Percentiles rank a stretch among this genome's conserved stretches.
phyloP scores from a whole-genome alignment of 92 coral and sea anemone species.

The Montipora capitata region DNA sequence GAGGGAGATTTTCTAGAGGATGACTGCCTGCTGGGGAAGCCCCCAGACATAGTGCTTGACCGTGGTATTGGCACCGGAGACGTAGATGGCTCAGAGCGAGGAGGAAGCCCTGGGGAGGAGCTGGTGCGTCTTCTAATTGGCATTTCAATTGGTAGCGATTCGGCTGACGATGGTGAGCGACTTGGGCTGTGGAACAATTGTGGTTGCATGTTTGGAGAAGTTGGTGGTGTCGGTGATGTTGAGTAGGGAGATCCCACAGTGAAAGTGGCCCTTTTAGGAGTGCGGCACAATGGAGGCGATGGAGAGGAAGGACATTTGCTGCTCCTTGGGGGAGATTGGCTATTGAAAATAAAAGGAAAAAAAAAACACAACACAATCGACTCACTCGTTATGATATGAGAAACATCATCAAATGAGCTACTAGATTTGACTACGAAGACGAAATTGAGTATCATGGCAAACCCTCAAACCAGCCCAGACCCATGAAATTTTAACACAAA shows the following conservation, averaged over 20 bases:
- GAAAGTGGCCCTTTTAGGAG: constrained; percentile 91
- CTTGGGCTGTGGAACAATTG: constrained; percentile 62
- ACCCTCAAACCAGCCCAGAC: too few species aligned
- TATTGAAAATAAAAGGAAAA: constrained; percentile 23
- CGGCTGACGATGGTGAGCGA: constrained; percentile 57
- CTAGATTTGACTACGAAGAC: not conserved
- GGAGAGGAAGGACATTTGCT: constrained; percentile 66
- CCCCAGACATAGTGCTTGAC: constrained; percentile 18
- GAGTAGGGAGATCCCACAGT: constrained; percentile 88
- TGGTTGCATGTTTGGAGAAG: constrained; percentile 81
- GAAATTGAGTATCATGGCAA: not conserved
- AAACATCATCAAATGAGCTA: not conserved
- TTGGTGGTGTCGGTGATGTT: constrained; percentile 73
- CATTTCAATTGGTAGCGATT: constrained; percentile 60
- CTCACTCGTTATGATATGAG: too few species aligned
- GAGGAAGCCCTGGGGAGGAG: constrained; percentile 63
- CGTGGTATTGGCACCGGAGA: constrained; percentile 74
- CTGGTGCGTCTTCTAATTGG: constrained; percentile 44
- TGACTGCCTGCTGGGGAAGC: not conserved
- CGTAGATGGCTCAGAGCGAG: constrained; percentile 61
- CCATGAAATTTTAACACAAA: too few species aligned
- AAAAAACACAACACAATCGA: not conserved
- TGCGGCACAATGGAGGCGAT: constrained; percentile 70
- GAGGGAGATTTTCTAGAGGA: constrained; percentile 15
- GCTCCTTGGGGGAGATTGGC: constrained; percentile 87